Evolutionary conservation across 92 coral and sea anemone species (phyloP), one percentile per base, ranked within the genome.

Genomic region (Micromussa lordhowensis): DNA sequence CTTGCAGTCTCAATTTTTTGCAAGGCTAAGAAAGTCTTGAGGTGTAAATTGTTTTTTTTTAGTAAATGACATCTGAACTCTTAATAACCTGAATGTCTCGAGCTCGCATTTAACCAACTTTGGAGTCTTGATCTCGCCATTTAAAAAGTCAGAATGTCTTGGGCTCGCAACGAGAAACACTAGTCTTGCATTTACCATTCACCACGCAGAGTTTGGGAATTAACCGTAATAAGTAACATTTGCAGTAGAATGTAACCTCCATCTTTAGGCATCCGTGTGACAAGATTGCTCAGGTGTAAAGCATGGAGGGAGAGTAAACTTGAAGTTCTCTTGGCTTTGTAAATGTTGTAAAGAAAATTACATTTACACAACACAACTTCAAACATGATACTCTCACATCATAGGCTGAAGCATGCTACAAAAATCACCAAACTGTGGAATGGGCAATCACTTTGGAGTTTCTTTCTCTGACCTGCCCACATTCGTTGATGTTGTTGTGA

Each of bases 231-330:
- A 31, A 70, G 19, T 70, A 32, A 30, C 30, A 19, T 32, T 17
- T 70, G 48, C 14, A 28, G 10, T 17, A 17, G 0, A 34, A 1
- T 44, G 1, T 54, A 61, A 16, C 89, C 89, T 85, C 83, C 83
- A 76, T 61, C 73, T 85, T 85, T 85, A 85, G 89, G 89, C 89
- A 85, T 63, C 66, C 49, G 35, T 63, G 89, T 77, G 22, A 28
- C 30, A 49, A 85, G 89, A 40, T 77, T 61, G 83, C 89, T 48
- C 18, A 31, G 54, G 89, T 85, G 89, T 85, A 85, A 85, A 85
- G 19, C 61, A 61, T 76, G 89, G 89, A 85, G 89, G 89, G 63
- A 85, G 1, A 85, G n/a, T 31, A 64, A 85, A 78, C 30, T 19
- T 76, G 89, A 85, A 85, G 75, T 75, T 86, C 44, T 61, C 77